A percentile compares a stretch with the other conserved stretches of the same genome.
phyloP scores from a whole-genome alignment of 2,113 vertebrate species.

The Myotis brandtii region DNA sequence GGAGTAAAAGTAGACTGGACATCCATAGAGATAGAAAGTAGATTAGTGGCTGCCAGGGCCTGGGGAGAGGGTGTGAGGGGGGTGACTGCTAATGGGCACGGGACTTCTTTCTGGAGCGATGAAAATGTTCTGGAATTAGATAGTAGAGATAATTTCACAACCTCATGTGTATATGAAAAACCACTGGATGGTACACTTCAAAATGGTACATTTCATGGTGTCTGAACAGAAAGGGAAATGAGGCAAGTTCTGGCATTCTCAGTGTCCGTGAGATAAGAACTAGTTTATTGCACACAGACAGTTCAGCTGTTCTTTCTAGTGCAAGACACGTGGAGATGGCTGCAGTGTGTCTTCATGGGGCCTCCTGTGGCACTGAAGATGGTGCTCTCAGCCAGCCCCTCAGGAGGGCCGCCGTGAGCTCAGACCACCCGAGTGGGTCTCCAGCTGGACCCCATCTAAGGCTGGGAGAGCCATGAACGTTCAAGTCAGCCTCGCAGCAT shows the following conservation, averaged over 20 bases:
- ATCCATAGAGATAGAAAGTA: background rate
- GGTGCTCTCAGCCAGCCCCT: too few species aligned
- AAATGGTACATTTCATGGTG: background rate
- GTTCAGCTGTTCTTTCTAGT: background rate
- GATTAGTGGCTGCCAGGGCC: background rate
- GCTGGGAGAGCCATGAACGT: background rate
- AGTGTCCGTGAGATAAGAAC: background rate
- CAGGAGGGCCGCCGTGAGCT: background rate
- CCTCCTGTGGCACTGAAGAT: fast-evolving
- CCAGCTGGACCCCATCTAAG: background rate
- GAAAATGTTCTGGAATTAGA: background rate
- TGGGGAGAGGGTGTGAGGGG: fast-evolving
- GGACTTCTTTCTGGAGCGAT: too few species aligned
- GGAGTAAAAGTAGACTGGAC: background rate
- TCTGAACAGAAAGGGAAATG: background rate
- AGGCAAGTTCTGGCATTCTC: background rate
- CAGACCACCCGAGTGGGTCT: background rate
- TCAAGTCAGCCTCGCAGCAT: background rate
- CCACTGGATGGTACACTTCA: background rate
- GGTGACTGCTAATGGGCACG: fast-evolving
- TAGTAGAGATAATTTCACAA: background rate
- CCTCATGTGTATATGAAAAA: background rate
- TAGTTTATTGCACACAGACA: background rate
- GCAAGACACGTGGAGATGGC: background rate
- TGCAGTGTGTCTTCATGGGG: slow-evolving; percentile 12